Conservation (phyloP, 2,113 vertebrate species). For the Piprites chloris region DNA sequence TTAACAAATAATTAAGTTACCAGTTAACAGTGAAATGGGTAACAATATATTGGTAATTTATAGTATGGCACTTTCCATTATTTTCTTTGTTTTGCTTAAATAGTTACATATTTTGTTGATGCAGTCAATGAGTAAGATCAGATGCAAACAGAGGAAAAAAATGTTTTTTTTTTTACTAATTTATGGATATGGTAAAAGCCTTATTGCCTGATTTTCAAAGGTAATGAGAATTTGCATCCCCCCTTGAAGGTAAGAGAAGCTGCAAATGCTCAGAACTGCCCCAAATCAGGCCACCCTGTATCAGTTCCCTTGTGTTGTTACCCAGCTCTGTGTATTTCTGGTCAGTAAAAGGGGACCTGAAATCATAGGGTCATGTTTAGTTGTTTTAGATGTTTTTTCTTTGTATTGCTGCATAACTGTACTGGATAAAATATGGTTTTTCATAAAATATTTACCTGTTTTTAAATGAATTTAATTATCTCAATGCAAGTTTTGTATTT, state of each 20-base stretch:
- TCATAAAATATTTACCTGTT: conserved; percentile 73
- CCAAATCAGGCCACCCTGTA: neutral
- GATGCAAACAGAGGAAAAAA: conserved; percentile 68
- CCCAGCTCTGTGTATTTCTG: conserved; percentile 52
- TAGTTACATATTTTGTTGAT: conserved; percentile 57
- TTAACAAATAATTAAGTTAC: conserved; percentile 70
- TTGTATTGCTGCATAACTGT: conserved; percentile 69
- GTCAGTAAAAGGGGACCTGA: conserved; percentile 46
- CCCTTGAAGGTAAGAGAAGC: neutral
- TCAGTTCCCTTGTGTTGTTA: neutral
- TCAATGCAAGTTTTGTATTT: conserved; percentile 81
- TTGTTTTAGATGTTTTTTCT: conserved; percentile 54
- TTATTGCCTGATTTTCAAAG: conserved; percentile 12
- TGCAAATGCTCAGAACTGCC: neutral
- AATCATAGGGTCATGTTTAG: neutral
- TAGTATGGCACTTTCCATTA: conserved; percentile 76
- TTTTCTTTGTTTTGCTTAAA: conserved; percentile 54
- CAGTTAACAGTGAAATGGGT: conserved; percentile 67
- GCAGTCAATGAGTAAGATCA: conserved; percentile 53
- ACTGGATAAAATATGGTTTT: conserved; percentile 73
- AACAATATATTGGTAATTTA: conserved; percentile 72
- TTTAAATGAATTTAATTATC: conserved; percentile 80
- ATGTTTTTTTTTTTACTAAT: conserved; percentile 23
- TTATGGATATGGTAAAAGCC: conserved; percentile 61
- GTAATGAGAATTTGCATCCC: neutral